Evolutionary conservation across 2,113 vertebrate genomes (phyloP), one percentile per base, ranked within the genome.

Genomic region (Campylomormyrus tamandua): DNA sequence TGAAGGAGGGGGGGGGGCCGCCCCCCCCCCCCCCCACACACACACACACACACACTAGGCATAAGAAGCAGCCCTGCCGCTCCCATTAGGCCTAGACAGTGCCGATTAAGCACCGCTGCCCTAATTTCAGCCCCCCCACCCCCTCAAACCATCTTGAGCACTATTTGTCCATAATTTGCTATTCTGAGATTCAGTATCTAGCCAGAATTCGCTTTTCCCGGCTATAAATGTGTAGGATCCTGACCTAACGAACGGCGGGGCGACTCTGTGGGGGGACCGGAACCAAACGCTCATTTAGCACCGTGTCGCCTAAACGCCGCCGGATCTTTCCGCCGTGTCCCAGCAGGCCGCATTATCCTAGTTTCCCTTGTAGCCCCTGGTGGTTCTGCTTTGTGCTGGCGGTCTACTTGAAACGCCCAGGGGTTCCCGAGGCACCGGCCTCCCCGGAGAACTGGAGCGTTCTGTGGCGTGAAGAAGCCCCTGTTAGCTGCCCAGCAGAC

Each of bases 141-240:
- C 62, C 62, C 62, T 27, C 62, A 70, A 17, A 80, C 70, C 15
- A 2, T 80, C 74, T 42, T 42, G 35, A 80, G 74, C 74, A 80
- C 74, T 80, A 80, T 80, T 80, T 80, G 15, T 42, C 35, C 35
- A 80, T 80, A 80, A 80, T 80, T 80, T 80, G 74, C 74, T 80
- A 80, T 80, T 80, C 35, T 80, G 15, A 80, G 74, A 42, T 19
- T 70, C 74, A 42, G 74, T 80, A 80, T 80, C 74, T 80, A 42
- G 74, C 74, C 74, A 80, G 74, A 80, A 80, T 42, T 42, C 11
- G 1, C 35, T 80, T 80, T 80, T 80, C 35, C 74, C 0, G 17
- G 35, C 74, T 80, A 80, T 80, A 80, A 42, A 77, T 77, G 70
- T 80, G 74, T 80, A 74, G 27, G 70, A 35, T 35, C 27, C 70